A percentile compares a stretch with the other conserved stretches of the same genome.
Evolutionary conservation across 1,140 invertebrate genomes (phyloP).

Genomic region (Diachasmimorpha longicaudata): DNA sequence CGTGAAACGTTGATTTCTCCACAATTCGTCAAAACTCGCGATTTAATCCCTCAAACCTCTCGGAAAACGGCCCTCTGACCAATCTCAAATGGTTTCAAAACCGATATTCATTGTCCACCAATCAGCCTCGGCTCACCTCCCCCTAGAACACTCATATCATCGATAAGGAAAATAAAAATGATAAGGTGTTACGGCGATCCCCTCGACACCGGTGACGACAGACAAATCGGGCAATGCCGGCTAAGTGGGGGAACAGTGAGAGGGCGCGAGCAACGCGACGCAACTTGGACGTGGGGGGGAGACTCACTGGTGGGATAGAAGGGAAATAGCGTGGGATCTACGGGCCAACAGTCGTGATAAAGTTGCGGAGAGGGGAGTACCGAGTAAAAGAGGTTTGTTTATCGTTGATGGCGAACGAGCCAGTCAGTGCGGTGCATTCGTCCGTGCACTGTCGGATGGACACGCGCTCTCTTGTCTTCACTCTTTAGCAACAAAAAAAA

Average conservation of each 20-base stretch:
- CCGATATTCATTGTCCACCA: neutral
- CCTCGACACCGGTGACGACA: too few species aligned
- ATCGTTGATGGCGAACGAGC: conserved; percentile 53
- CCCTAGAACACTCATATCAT: neutral
- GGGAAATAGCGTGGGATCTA: neutral
- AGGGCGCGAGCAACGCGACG: neutral
- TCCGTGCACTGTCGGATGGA: conserved; percentile 41
- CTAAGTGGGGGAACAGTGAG: neutral
- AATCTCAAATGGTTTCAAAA: neutral
- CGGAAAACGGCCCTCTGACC: neutral
- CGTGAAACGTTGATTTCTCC: neutral
- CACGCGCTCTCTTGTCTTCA: conserved; percentile 8
- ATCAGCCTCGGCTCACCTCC: neutral
- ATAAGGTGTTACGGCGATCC: neutral
- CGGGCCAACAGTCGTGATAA: neutral
- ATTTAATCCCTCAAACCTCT: neutral
- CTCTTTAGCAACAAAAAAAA: neutral
- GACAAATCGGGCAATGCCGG: neutral
- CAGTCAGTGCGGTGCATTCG: conserved; percentile 55
- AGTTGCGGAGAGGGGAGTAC: neutral
- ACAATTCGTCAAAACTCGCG: neutral
- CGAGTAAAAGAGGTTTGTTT: conserved; percentile 55
- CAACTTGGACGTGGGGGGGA: neutral
- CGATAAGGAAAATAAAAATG: neutral
- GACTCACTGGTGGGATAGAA: neutral